These are phyloP conservation scores for Dasysyrphus albostriatus DNA, from an alignment of 2,888 invertebrate genomes.

Conservation along the genomic window DNA sequence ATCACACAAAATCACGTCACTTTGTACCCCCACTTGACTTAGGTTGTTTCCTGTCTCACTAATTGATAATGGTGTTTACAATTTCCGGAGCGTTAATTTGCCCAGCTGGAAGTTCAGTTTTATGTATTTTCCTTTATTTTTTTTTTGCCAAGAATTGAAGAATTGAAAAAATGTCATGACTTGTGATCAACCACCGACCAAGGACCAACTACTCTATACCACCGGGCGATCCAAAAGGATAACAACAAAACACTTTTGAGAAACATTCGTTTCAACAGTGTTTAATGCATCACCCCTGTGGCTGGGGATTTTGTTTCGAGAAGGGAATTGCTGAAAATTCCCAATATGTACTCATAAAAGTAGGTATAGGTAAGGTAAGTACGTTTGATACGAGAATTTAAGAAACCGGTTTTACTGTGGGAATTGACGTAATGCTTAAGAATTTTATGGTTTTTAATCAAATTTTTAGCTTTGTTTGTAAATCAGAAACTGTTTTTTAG, in stretches of 20 bases:
- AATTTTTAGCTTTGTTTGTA: too few species aligned
- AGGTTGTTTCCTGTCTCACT: constrained; percentile 12
- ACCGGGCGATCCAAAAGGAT: too few species aligned
- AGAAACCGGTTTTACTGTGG: too few species aligned
- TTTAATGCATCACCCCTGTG: not conserved
- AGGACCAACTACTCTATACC: not conserved
- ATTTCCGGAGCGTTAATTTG: constrained; percentile 52
- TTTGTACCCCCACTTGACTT: not conserved
- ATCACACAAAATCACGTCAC: constrained; percentile 22
- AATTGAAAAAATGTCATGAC: not conserved
- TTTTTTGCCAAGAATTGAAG: not conserved
- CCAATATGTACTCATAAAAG: too few species aligned
- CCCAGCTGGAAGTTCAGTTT: constrained; percentile 24
- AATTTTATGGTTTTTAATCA: too few species aligned
- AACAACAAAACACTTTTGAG: not conserved
- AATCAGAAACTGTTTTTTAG: too few species aligned
- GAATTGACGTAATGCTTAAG: too few species aligned
- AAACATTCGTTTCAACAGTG: not conserved
- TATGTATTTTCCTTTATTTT: not conserved
- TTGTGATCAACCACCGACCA: not conserved
- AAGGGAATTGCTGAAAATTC: not conserved
- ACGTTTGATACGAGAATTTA: too few species aligned
- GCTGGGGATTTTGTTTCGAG: not conserved
- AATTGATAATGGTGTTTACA: constrained; percentile 65
- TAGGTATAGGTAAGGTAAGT: too few species aligned